These are phyloP conservation scores for Oenanthe melanoleuca DNA, from an alignment of 2,113 vertebrate genomes.

Conservation along the genomic window DNA sequence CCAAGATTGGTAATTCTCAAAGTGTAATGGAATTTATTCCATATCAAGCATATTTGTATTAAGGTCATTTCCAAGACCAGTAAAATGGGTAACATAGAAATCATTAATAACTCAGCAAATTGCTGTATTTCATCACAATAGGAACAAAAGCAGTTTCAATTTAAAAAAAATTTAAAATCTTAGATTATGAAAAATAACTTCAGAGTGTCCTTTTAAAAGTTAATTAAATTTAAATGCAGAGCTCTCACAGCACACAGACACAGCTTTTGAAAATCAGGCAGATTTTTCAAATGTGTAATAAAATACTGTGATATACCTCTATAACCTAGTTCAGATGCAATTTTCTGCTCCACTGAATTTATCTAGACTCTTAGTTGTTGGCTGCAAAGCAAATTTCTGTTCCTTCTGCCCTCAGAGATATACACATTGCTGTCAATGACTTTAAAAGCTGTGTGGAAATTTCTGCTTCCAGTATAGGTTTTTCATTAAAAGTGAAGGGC, in stretches of 20 bases:
- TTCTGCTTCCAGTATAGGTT: conserved; percentile 30
- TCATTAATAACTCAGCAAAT: not conserved
- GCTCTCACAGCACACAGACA: not conserved
- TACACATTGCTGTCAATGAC: conserved; percentile 6
- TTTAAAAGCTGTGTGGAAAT: conserved; percentile 26
- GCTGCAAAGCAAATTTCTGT: conserved; percentile 53
- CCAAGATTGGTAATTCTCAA: not conserved
- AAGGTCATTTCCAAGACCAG: not conserved
- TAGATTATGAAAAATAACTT: conserved; percentile 29
- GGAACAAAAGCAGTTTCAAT: not conserved
- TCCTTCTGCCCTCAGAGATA: conserved; percentile 37
- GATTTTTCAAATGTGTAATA: conserved; percentile 43
- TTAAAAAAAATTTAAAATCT: not conserved
- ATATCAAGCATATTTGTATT: not conserved
- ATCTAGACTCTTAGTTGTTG: conserved; percentile 49
- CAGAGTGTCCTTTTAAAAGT: conserved; percentile 16
- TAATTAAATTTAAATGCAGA: conserved; percentile 39
- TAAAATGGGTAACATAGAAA: not conserved
- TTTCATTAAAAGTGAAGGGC: not conserved
- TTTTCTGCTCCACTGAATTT: conserved; percentile 73
- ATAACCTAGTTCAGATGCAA: conserved; percentile 54
- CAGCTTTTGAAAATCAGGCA: conserved; percentile 33
- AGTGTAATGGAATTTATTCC: not conserved
- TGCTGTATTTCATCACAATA: not conserved
- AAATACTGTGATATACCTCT: conserved; percentile 41